Conservation (phyloP, 2,888 invertebrate genomes). For the Patella depressa region DNA sequence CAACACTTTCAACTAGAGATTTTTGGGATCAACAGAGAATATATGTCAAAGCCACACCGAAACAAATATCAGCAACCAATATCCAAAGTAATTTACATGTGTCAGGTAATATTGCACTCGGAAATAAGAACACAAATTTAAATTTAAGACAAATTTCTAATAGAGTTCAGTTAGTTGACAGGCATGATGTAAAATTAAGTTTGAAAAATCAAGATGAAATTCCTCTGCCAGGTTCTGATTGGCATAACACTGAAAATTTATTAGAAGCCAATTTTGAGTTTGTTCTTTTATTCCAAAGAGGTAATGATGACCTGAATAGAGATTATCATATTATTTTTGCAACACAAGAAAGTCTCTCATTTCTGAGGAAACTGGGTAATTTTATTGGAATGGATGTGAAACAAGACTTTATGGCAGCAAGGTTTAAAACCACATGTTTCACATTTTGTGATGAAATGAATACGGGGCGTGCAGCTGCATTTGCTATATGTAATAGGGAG, state of each 20-base stretch:
- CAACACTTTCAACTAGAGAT: not conserved
- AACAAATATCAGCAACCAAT: not conserved
- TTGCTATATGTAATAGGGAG: too few species aligned
- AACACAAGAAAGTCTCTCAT: constrained; percentile 2
- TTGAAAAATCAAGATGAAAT: not conserved
- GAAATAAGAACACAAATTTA: too few species aligned
- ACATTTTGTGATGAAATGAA: too few species aligned
- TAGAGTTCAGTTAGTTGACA: too few species aligned
- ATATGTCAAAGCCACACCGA: not conserved
- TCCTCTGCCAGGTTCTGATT: constrained; percentile 18
- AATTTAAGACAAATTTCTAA: too few species aligned
- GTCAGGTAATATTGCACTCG: too few species aligned
- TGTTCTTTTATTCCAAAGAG: constrained; percentile 20
- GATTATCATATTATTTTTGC: constrained; percentile 20
- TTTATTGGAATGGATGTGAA: constrained; percentile 16
- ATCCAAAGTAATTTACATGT: not conserved
- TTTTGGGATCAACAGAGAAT: not conserved
- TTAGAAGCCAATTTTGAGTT: constrained; percentile 11
- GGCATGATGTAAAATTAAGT: too few species aligned
- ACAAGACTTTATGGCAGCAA: constrained; percentile 14
- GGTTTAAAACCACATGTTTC: too few species aligned
- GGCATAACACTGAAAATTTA: constrained; percentile 18
- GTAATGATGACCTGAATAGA: not conserved
- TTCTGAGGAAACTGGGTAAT: constrained; percentile 15
- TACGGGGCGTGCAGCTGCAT: too few species aligned